Conservation (phyloP, 2,113 vertebrate species). For the Cryptomyrus ogoouensis region DNA sequence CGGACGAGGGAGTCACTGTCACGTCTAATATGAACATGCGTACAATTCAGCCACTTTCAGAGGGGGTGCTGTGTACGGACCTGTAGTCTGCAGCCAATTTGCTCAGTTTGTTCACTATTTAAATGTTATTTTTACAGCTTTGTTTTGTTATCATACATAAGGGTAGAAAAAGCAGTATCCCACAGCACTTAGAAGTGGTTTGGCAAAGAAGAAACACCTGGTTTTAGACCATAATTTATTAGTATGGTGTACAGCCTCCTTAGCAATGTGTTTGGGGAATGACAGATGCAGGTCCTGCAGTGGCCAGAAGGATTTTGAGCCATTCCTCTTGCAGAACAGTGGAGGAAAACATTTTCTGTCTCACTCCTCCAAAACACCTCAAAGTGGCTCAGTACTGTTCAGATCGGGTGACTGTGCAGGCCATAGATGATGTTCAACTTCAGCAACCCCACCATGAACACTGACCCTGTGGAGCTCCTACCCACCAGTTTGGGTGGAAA, state of each 20-base stretch:
- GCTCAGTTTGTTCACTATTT: neutral
- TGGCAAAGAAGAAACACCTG: neutral
- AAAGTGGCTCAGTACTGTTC: neutral
- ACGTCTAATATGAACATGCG: neutral
- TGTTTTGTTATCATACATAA: neutral
- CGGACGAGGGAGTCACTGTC: neutral
- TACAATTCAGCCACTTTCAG: neutral
- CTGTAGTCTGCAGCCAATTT: neutral
- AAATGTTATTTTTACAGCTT: neutral
- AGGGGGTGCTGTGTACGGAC: neutral
- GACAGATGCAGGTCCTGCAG: neutral
- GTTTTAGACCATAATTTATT: neutral
- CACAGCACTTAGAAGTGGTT: neutral
- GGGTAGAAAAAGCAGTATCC: neutral
- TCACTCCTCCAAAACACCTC: neutral
- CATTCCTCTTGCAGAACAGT: neutral
- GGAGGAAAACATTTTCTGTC: neutral
- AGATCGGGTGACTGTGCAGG: neutral
- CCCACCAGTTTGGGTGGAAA: neutral
- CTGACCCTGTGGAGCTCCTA: neutral
- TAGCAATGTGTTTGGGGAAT: neutral
- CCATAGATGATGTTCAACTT: neutral
- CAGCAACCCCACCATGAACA: neutral
- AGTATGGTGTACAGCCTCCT: neutral
- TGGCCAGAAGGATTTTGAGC: neutral